Evolutionary conservation across 2,113 vertebrate genomes (phyloP), one percentile per base, ranked within the genome.

Genomic region (Phyllopteryx taeniolatus): DNA sequence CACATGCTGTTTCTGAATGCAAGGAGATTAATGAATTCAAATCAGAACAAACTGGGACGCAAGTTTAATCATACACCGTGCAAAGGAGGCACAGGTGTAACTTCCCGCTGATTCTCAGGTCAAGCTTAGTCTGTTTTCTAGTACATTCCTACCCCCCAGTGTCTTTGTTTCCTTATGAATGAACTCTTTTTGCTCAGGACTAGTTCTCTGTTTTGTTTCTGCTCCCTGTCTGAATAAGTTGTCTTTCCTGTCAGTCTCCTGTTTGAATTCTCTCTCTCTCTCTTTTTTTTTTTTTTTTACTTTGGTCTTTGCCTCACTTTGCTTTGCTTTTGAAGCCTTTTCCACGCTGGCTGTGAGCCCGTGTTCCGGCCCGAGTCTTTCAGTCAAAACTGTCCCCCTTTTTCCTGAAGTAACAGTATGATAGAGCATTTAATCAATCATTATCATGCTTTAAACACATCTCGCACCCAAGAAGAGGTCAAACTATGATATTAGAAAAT

Each of bases 21-120:
- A 68, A 27, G 76, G 59, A 82, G 78, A 88, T 85, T 74, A 72
- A 86, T 88, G 78, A 71, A 71, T 86, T 79, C 72, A 66, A 76
- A 69, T 2, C 9, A 70, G 72, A 73, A 78, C 70, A 59, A 76
- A 79, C 80, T 77, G 85, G n/a, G 67, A 70, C 72, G 78, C 39
- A 7, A 74, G 80, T 83, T 22, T 42, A 65, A 44, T 65, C 20
- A n/a, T 44, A 19, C 17, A 10, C 11, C 11, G 5, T 65, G 62
- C 20, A 22, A 59, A 44, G n/a, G 42, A 65, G 19, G 42, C 62
- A 19, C 62, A 65, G 43, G 20, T 44, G 39, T n/a, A 22, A 64
- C 39, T n/a, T 62, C 60, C 35, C 5, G 13, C 60, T 62, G 60
- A 64, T 14, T 42, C 39, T 63, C 5, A 20, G 62, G 62, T 44